Evolutionary conservation across 2,113 vertebrate species (phyloP).

Genomic region (Cyprinodon tularosa): DNA sequence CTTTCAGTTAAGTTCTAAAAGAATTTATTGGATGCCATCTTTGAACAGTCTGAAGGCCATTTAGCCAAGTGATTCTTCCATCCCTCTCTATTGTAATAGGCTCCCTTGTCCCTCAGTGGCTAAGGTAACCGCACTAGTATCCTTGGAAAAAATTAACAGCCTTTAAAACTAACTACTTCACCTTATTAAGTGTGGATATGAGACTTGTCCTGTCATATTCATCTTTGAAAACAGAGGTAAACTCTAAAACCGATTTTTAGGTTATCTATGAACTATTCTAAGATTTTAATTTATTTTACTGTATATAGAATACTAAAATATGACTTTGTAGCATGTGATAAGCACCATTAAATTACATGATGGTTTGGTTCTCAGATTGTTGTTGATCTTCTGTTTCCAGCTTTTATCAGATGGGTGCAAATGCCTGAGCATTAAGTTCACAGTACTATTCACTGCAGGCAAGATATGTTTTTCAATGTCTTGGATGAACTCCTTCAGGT

Average conservation of each 20-base stretch:
- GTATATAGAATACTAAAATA: background rate
- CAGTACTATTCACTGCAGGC: background rate
- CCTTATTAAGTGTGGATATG: constrained; percentile 18
- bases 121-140: constrained; percentile 28
- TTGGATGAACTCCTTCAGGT: background rate
- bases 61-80: constrained; percentile 51
- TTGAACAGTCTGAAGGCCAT: constrained; percentile 44
- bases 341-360: background rate
- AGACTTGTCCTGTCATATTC: constrained; percentile 9
- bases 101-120: constrained; percentile 13
- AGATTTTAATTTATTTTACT: background rate
- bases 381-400: background rate
- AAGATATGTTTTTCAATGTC: background rate
- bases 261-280: background rate
- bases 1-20: constrained; percentile 40
- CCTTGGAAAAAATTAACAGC: constrained; percentile 44
- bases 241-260: background rate
- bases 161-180: constrained; percentile 21
- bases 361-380: background rate
- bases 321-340: background rate
- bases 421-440: background rate
- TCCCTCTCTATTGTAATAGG: constrained; percentile 35
- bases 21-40: constrained; percentile 16
- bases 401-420: background rate
- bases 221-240: constrained; percentile 23